Base-by-base conservation (phyloP, 2,888 invertebrate genomes). In the Brenthis ino region DNA sequence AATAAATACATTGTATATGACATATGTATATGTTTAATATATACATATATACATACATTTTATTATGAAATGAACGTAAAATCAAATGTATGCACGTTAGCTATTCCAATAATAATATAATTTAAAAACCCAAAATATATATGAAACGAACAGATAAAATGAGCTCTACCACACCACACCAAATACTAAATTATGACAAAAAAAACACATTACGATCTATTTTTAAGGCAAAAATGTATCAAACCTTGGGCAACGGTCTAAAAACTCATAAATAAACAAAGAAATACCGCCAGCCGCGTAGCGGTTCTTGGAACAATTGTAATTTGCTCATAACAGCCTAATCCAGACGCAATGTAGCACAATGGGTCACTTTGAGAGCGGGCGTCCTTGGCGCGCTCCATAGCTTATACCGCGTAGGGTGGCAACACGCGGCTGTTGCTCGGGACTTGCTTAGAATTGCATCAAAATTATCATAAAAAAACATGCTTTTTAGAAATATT, bases 281-380 rank as follows among this genome's bases (percentile, higher is more conserved):
- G 60, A 66, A 72, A 54, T 60, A 67, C 65, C 70, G 66, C 68
- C 69, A 60, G 72, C 66, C 64, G 66, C 64, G 64, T 72, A 72
- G 74, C 74, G 72, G 69, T 76, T 76, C 76, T 72, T 60, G 72
- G 76, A 76, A 76, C 75, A 77, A 77, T 75, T 77, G 76, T 75
- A 75, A 77, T 74, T 75, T 76, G 76, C 74, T 67, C 71, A 73
- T 68, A 72, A 68, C 53, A 65, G 72, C 56, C 67, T 61, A 67
- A 61, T 73, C 74, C 74, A 75, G 77, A 69, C 76, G 80, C 82
- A 81, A 87, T 85, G 84, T 88, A 84, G 88, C 84, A 81, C 89
- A 89, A 78, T 88, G 85, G 90, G 91, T 91, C 90, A 90, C 90
- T 84, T 89, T 89, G 87, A 82, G 79, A 88, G 84, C 84, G 85